Base-by-base conservation (phyloP, 2,113 vertebrate genomes). In the Lasiurus cinereus region DNA sequence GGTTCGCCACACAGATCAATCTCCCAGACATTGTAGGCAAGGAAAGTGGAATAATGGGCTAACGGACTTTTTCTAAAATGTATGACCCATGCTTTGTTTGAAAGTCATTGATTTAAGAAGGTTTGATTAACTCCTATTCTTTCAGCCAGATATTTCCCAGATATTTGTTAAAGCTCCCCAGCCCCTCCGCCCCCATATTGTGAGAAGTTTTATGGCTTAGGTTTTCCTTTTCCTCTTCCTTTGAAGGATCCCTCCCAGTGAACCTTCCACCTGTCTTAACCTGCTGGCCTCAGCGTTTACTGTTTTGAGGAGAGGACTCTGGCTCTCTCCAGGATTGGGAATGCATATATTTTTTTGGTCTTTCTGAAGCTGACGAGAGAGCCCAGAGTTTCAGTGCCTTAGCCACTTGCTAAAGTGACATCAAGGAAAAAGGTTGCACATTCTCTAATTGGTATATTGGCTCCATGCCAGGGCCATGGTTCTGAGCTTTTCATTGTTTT, bases 121-220 rank as follows among this genome's bases (percentile, higher is more conserved):
- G 21, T 88, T 95, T 95, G 83, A 70, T 86, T 54, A 95, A 76
- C 43, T 89, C 56, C 46, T 18, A 76, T 97, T 85, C n/a, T 77
- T 95, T 92, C 52, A 96, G 46, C 16, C 27, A 87, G 77, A 39
- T 93, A 33, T 72, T 93, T 91, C 62, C n/a, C 22, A 62, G 43
- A 67, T 43, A 46, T 19, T 73, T 46, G 43, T 73, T 43, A 21
- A 48, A 18, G 43, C 11, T 46, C 19, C 22, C 22, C 9, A 21
- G 0, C 8, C 33, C 9, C 11, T 8, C 8, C 39, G 5, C 39
- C 11, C 15, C 10, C 66, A 70, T 6, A 36, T 18, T 31, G 9
- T 90, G 64, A 67, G 46, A 64, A 82, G 52, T 73, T 91, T 83
- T 48, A 46, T 92, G 62, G 21, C 27, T 43, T 78, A 67, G 18